Percentiles rank a stretch among this genome's conserved stretches.
Evolutionary conservation across 2,888 invertebrate species (phyloP).

Genomic region (Pilophorus perplexus): DNA sequence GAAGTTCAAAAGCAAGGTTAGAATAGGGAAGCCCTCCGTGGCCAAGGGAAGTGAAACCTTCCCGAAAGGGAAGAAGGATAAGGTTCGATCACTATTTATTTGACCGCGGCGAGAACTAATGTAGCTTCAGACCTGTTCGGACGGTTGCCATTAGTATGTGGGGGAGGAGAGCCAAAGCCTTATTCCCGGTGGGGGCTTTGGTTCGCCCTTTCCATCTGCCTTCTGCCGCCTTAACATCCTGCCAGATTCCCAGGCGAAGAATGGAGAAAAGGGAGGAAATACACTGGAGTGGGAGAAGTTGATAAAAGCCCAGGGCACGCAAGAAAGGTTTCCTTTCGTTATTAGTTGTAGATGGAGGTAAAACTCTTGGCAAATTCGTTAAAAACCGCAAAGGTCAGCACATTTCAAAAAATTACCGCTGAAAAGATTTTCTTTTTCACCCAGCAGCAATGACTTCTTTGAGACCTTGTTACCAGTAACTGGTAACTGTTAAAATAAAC

Average conservation of each 20-base stretch:
- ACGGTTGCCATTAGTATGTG: conserved; percentile 30
- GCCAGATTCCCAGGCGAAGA: neutral
- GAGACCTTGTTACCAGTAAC: too few species aligned
- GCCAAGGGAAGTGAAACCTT: neutral
- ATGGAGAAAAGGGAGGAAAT: neutral
- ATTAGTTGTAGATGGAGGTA: too few species aligned
- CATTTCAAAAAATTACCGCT: too few species aligned
- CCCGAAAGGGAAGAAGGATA: neutral
- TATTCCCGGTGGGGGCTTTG: conserved; percentile 6
- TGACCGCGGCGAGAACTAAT: conserved; percentile 19
- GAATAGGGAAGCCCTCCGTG: too few species aligned
- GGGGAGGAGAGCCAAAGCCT: conserved; percentile 4
- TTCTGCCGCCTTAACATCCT: conserved; percentile 17
- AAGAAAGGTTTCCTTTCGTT: conserved; percentile 21
- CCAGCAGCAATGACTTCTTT: too few species aligned
- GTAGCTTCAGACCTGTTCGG: conserved; percentile 27
- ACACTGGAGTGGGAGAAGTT: too few species aligned
- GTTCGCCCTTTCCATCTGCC: neutral
- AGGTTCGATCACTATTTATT: conserved; percentile 35
- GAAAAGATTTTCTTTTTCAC: too few species aligned
- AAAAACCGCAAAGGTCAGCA: too few species aligned
- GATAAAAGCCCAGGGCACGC: conserved; percentile 23
- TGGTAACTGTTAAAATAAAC: too few species aligned
- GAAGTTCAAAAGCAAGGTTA: too few species aligned
- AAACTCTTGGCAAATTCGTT: too few species aligned